These are phyloP conservation scores for Hydrotaea diabolus DNA, from an alignment of 2,888 invertebrate species.

Conservation along the genomic window DNA sequence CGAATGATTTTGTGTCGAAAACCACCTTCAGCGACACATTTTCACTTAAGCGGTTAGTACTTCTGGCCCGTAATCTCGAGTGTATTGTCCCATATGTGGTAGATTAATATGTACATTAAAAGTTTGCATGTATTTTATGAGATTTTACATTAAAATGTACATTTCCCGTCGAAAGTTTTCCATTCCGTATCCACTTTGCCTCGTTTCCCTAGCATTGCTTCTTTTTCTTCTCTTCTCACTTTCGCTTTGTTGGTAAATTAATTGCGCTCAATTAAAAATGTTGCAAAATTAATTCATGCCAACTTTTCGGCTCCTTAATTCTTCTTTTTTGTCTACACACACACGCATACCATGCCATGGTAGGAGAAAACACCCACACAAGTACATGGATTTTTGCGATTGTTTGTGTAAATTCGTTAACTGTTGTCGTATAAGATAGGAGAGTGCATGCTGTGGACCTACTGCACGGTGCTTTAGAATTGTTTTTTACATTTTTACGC, in stretches of 20 bases:
- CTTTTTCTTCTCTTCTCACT: not conserved
- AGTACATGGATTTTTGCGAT: too few relatives aligned
- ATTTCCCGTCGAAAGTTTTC: constrained; percentile 8
- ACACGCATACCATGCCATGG: constrained; percentile 1
- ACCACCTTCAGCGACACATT: too few relatives aligned
- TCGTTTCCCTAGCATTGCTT: not conserved
- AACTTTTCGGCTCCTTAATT: constrained; percentile 55
- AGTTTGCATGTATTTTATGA: constrained; percentile 27
- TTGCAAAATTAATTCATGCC: constrained; percentile 78
- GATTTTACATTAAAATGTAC: constrained; percentile 29
- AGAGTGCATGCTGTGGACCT: too few relatives aligned
- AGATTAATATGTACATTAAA: too few relatives aligned
- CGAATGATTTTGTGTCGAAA: too few relatives aligned
- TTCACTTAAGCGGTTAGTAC: too few relatives aligned
- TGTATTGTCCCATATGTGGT: too few relatives aligned
- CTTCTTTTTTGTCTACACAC: constrained; percentile 50
- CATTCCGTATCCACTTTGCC: not conserved
- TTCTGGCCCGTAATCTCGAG: too few relatives aligned
- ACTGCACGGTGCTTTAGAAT: too few relatives aligned
- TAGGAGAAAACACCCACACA: not conserved
- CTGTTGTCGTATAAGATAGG: too few relatives aligned
- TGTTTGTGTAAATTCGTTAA: too few relatives aligned
- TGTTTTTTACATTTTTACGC: too few relatives aligned
- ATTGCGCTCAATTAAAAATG: constrained; percentile 80
- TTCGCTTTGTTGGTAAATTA: constrained; percentile 71